These are phyloP conservation scores for Cisticola juncidis DNA, from an alignment of 2,113 vertebrate species.

Conservation along the genomic window DNA sequence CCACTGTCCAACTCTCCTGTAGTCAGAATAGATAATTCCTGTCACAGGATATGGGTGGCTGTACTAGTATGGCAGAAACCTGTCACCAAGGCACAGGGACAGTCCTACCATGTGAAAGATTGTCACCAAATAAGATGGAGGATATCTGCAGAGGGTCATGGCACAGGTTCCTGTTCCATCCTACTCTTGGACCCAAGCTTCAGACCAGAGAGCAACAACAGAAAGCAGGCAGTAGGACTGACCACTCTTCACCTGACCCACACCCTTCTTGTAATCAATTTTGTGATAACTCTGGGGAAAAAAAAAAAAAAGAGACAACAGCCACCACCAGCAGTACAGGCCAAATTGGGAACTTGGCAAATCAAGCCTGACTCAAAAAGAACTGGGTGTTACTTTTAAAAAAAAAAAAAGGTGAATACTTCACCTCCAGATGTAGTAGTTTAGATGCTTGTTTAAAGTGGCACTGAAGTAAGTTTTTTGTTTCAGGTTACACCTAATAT, in stretches of 20 bases:
- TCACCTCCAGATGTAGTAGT: not conserved
- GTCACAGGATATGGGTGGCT: not conserved
- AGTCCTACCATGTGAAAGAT: not conserved
- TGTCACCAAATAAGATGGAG: not conserved
- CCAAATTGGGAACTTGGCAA: not conserved
- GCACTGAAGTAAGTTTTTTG: not conserved
- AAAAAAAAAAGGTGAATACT: not conserved
- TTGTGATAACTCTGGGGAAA: not conserved
- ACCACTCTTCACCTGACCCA: not conserved
- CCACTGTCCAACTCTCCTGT: not conserved
- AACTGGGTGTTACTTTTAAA: not conserved
- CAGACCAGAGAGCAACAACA: accelerated
- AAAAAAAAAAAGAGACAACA: not conserved
- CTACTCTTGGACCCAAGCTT: not conserved
- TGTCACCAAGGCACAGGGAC: not conserved
- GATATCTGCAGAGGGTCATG: not conserved
- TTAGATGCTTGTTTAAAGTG: not conserved
- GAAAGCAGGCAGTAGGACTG: not conserved
- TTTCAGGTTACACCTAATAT: not conserved
- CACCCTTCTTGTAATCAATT: not conserved
- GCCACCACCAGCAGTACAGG: not conserved
- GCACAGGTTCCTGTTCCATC: not conserved
- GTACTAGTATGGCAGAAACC: not conserved
- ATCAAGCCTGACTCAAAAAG: not conserved
- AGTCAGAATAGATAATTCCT: not conserved